Base-by-base conservation (phyloP, 1,140 invertebrate genomes). In the Diprion similis region DNA sequence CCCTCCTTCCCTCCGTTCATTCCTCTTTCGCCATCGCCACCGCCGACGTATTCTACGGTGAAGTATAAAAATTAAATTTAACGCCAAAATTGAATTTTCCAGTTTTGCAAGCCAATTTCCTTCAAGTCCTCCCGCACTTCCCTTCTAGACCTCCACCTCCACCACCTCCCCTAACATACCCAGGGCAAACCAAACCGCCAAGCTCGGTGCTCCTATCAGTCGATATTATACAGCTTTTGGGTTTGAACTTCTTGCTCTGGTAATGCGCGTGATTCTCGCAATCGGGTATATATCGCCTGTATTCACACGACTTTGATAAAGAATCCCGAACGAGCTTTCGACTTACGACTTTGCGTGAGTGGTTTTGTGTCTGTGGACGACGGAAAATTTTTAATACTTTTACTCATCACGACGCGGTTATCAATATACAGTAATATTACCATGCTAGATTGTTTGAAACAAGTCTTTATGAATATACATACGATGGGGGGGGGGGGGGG, bases 101-200 rank as follows among this genome's bases (percentile, higher is more conserved):
- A 59, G 51, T 59, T 59, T 59, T 59, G 51, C 51, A 59, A 59
- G 51, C 51, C 51, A 59, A 59, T 59, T 59, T 59, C 51, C 51
- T 59, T 59, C 51, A 59, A 59, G 51, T 59, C 51, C 51, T 59
- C 11, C 51, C 51, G 51, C n/a, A 59, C 51, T n/a, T 59, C 11
- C 51, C 51, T 59, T 13, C 51, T n/a, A 13, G 8, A 11, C 51
- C n/a, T 15, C 51, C 6, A 8, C 0, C 51, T 17, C 7, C n/a
- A 6, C 9, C n/a, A 59, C 51, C 11, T 13, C 51, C 24, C 51
- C 51, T 59, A 59, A 59, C 51, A 59, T 17, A 59, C 51, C 51
- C 51, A 59, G 4, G 51, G 51, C 11, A 4, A 59, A 59, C 51
- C n/a, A 9, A 59, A 59, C 51, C 51, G 51, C 24, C 24, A 37